Evolutionary conservation across 2,888 invertebrate genomes (phyloP).

Genomic region (Dermolepida albohirtum): DNA sequence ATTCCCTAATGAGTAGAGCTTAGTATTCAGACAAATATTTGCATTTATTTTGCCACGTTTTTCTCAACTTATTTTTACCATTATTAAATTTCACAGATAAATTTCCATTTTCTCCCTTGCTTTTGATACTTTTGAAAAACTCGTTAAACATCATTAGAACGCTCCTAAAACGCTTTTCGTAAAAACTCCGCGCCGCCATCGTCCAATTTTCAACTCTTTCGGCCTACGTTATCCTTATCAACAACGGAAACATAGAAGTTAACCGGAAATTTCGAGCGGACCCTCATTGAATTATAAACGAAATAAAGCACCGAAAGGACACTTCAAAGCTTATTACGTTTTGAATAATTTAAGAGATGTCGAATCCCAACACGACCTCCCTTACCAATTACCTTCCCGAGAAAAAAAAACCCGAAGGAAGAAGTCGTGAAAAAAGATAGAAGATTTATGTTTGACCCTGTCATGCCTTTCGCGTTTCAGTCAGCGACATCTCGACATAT

Average conservation of each 20-base stretch:
- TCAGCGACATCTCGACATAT: constrained; percentile 25
- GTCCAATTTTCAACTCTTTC: constrained; percentile 15
- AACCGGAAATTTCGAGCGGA: constrained; percentile 17
- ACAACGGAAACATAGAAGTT: constrained; percentile 14
- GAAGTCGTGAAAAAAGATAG: too few species aligned
- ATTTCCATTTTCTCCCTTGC: not conserved
- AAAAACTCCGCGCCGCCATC: too few species aligned
- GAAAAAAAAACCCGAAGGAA: not conserved
- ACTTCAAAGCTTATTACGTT: constrained; percentile 33
- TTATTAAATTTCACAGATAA: constrained; percentile 1
- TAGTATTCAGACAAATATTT: not conserved
- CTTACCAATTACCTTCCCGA: constrained; percentile 14
- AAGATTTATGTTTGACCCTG: constrained; percentile 1
- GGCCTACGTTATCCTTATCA: constrained; percentile 4
- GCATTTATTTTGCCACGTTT: not conserved
- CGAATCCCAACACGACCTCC: constrained; percentile 30
- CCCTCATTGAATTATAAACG: constrained; percentile 33
- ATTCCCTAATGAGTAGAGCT: too few species aligned
- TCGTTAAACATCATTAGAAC: too few species aligned
- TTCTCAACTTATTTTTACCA: not conserved
- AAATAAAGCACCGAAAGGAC: constrained; percentile 34
- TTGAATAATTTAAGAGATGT: constrained; percentile 37
- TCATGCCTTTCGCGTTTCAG: constrained; percentile 11
- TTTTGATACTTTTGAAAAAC: too few species aligned
- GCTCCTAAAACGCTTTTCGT: too few species aligned